phyloP scores from a whole-genome alignment of 1,140 invertebrate genomes.

The Brachionus sp. region DNA sequence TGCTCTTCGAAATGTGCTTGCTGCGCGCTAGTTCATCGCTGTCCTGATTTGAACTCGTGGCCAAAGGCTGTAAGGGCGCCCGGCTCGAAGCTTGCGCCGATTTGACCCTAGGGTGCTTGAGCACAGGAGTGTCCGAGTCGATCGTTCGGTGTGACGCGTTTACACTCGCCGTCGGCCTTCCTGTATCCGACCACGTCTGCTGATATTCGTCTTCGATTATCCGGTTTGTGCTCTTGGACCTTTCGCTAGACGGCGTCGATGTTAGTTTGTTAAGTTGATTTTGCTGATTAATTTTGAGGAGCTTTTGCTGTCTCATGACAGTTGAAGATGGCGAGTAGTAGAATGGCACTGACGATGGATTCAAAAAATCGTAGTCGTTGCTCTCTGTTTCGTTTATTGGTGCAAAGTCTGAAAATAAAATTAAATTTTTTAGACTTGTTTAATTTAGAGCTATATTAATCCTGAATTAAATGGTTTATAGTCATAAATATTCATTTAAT shows the following conservation, averaged over 20 bases:
- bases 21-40: not conserved
- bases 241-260: not conserved
- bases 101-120: not conserved
- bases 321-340: slow-evolving; percentile 30
- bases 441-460: not conserved
- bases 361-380: slow-evolving; percentile 16
- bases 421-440: not conserved
- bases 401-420: not conserved
- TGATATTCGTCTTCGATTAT: not conserved
- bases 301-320: slow-evolving; percentile 22
- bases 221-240: not conserved
- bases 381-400: not conserved
- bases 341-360: slow-evolving; percentile 3
- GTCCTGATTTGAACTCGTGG: not conserved
- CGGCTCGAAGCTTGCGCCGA: not conserved
- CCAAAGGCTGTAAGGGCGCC: not conserved
- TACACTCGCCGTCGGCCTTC: no score
- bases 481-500: not conserved
- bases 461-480: not conserved
- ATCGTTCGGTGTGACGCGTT: no score
- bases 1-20: not conserved
- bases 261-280: not conserved
- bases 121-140: no score
- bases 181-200: no score
- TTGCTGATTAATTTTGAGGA: not conserved